These are phyloP conservation scores for Amia ocellicauda DNA, from an alignment of 2,113 vertebrate genomes.

Conservation along the genomic window DNA sequence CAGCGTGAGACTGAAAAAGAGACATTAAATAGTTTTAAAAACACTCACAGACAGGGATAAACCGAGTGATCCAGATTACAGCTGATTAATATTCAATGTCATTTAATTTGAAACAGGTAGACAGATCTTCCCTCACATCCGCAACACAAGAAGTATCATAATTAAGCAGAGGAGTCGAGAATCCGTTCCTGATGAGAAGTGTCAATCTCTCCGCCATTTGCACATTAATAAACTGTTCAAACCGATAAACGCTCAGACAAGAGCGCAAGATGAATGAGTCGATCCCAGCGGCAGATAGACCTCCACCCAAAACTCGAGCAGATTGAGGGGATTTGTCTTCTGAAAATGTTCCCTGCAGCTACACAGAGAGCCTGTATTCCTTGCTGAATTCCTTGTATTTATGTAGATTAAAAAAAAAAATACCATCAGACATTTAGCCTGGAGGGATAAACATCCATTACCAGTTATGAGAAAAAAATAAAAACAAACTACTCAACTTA, in stretches of 20 bases:
- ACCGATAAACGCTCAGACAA: background rate
- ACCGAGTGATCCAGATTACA: constrained; percentile 39
- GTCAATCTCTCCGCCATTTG: constrained; percentile 43
- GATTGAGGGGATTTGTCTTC: constrained; percentile 13
- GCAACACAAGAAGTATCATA: constrained; percentile 12
- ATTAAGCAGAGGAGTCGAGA: too few relatives aligned
- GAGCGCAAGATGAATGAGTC: background rate
- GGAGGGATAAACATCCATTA: constrained; percentile 59
- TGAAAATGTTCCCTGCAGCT: constrained; percentile 39
- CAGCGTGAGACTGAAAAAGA: background rate
- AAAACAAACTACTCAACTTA: constrained; percentile 57
- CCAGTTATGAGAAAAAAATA: constrained; percentile 67
- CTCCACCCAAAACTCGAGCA: constrained; percentile 36
- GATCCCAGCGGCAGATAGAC: constrained; percentile 40
- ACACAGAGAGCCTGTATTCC: constrained; percentile 40
- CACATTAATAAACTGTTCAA: background rate
- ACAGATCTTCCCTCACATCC: background rate
- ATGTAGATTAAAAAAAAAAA: constrained; percentile 64
- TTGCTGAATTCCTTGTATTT: constrained; percentile 51
- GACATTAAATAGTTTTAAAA: too few relatives aligned
- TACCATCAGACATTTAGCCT: constrained; percentile 58
- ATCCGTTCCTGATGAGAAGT: background rate
- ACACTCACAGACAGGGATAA: constrained; percentile 30
- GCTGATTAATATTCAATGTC: constrained; percentile 38
- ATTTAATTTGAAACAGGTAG: constrained; percentile 31